Percentiles rank a stretch among this genome's conserved stretches.
Evolutionary conservation across 2,888 invertebrate genomes (phyloP).

Genomic region (Ariolimax columbianus): DNA sequence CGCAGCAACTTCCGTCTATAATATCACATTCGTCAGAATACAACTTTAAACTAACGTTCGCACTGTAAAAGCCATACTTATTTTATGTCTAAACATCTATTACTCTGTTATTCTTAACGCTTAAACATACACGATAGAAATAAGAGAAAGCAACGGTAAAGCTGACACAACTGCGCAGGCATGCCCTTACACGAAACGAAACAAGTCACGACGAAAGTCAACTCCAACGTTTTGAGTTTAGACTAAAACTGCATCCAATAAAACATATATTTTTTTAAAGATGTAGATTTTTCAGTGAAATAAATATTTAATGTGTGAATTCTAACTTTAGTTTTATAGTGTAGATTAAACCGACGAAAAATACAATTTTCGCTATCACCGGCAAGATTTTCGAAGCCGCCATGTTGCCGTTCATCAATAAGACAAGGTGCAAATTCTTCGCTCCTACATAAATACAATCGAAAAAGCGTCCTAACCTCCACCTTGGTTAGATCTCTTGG

Average conservation of each 20-base stretch:
- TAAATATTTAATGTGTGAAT: slow-evolving; percentile 49
- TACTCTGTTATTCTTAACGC: not conserved
- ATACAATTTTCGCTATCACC: slow-evolving; percentile 51
- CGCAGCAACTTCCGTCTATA: slow-evolving; percentile 51
- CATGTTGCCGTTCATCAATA: slow-evolving; percentile 71
- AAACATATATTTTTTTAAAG: not conserved
- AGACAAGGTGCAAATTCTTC: slow-evolving; percentile 54
- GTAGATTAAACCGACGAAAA: slow-evolving; percentile 51
- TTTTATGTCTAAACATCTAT: not conserved
- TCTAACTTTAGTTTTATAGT: slow-evolving; percentile 57
- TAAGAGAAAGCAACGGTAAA: slow-evolving; percentile 1
- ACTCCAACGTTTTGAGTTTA: slow-evolving; percentile 20
- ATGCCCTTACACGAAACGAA: slow-evolving; percentile 73
- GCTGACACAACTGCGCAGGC: slow-evolving; percentile 65
- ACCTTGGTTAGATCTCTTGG: slow-evolving; percentile 78
- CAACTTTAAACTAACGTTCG: not conserved
- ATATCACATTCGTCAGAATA: slow-evolving; percentile 3
- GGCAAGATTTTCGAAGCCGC: slow-evolving; percentile 69
- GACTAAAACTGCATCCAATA: slow-evolving; percentile 28
- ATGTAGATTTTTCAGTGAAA: not conserved
- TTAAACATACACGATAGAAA: not conserved
- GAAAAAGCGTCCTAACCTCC: slow-evolving; percentile 73
- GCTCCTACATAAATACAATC: slow-evolving; percentile 57
- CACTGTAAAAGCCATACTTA: not conserved
- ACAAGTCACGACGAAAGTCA: slow-evolving; percentile 61